Evolutionary conservation across 2,113 vertebrate genomes (phyloP).

Genomic region (Serilophus lunatus): DNA sequence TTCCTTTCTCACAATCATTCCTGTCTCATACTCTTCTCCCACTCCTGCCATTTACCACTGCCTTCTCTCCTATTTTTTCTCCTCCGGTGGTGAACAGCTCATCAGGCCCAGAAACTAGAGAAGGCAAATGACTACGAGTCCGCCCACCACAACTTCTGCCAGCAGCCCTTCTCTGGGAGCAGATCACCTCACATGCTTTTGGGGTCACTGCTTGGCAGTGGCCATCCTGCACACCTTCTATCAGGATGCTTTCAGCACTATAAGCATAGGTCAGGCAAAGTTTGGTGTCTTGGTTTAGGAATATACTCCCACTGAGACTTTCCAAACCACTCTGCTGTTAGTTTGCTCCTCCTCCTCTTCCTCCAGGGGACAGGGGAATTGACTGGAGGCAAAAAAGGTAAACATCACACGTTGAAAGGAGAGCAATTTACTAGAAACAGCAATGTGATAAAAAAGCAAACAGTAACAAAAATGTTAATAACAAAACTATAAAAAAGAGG

Average conservation of each 20-base stretch:
- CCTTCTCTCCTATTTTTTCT: background rate
- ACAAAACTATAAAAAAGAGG: background rate
- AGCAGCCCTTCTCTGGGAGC: background rate
- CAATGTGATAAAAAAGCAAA: background rate
- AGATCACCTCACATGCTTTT: background rate
- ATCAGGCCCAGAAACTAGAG: background rate
- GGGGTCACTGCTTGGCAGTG: rapidly evolving
- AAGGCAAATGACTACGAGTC: background rate
- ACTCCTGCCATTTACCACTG: background rate
- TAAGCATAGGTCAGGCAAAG: background rate
- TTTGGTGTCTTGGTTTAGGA: background rate
- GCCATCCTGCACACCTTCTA: background rate
- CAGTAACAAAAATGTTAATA: background rate
- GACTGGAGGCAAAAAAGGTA: background rate
- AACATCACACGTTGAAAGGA: background rate
- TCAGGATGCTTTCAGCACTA: background rate
- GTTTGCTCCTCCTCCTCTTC: rapidly evolving
- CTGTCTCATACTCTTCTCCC: background rate
- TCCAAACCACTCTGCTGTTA: background rate
- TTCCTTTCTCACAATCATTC: background rate
- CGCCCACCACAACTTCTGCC: background rate
- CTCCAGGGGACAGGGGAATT: background rate
- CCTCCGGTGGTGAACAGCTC: background rate
- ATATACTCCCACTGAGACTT: background rate
- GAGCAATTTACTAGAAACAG: background rate